Base-by-base conservation (phyloP, 2,113 vertebrate genomes). In the Sprattus sprattus region DNA sequence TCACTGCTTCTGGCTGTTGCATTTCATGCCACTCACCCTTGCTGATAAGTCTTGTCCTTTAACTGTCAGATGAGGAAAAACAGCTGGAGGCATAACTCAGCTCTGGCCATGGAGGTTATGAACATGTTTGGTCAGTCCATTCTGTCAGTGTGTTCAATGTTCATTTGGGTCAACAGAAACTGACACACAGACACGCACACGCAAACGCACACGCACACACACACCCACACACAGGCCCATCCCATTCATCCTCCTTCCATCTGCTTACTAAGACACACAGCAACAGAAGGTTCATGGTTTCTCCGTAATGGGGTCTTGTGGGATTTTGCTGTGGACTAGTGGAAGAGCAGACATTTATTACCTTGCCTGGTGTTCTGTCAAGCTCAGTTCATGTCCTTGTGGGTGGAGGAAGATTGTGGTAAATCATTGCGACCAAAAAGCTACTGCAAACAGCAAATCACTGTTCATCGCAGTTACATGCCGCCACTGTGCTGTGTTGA, bases 341-440 rank as follows among this genome's bases (percentile, higher is more conserved):
- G 64, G 25, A 71, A 6, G 25, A 39, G 64, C 32, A 78, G 71
- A 6, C 32, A 78, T 78, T 78, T 78, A 78, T 78, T 78, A 78
- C 71, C 71, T 78, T 32, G 10, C 60, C 10, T 1, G 11, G 64
- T 25, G 25, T 25, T 32, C 25, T 71, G 64, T 71, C 64, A 32
- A 78, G 32, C 71, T 32, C 25, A 78, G 32, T 15, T 39, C 28
- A 16, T 13, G 28, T 78, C 71, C 71, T 78, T 78, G 71, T 78
- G 28, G 3, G 71, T 78, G 71, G 9, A 78, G 71, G 15, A 16
- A 32, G 28, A 15, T 44, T 28, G 71, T 39, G 71, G 28, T 39
- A 78, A 78, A 78, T 78, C 71, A 78, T 13, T 83, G 81, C 64
- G 47, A 52, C 45, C 67, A 0, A 89, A 88, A 87, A 83, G 39